Base-by-base conservation (phyloP, 2,113 vertebrate species). In the Ceyx margarethae region DNA sequence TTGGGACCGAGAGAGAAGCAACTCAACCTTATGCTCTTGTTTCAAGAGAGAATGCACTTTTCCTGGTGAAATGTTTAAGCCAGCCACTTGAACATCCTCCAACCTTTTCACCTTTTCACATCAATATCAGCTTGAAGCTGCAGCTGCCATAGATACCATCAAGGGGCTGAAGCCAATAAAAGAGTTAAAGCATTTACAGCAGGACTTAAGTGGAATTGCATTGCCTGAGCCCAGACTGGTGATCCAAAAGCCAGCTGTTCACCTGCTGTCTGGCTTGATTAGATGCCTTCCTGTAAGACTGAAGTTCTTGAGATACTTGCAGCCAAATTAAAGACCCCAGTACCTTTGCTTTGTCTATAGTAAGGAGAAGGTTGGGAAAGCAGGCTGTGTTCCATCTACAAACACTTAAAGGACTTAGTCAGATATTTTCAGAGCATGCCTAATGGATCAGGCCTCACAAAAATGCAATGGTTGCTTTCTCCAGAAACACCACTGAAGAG, bases 21-120 rank as follows among this genome's bases (percentile, higher is more conserved):
- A 81, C 53, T 94, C 88, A 91, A 81, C 64, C 65, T 93, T 80
- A 77, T 60, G 73, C 76, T 90, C 35, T 74, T 64, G 23, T 86
- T 76, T 65, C 80, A 85, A 64, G 76, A 85, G 9, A 64, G 65
- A 90, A 86, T 35, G 29, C 1, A 3, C n/a, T 91, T 94, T 91
- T 91, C 73, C 40, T 78, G 76, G 60, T 90, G 82, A 68, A 91
- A 40, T 61, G 90, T 94, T 90, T 78, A 83, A 93, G 57, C 9
- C 53, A 93, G 57, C 28, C 53, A 57, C 65, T 93, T 20, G 9
- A 93, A 90, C 42, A 86, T 90, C 23, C 43, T 91, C 68, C 76
- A 95, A 45, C 40, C 48, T 91, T 88, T 96, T 92, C 75, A 87
- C 91, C 71, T 92, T 85, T 94, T 48, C 68, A 50, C 43, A 62